phyloP scores from a whole-genome alignment of 2,888 invertebrate genomes.

The Pycnomerus fuliginosus region DNA sequence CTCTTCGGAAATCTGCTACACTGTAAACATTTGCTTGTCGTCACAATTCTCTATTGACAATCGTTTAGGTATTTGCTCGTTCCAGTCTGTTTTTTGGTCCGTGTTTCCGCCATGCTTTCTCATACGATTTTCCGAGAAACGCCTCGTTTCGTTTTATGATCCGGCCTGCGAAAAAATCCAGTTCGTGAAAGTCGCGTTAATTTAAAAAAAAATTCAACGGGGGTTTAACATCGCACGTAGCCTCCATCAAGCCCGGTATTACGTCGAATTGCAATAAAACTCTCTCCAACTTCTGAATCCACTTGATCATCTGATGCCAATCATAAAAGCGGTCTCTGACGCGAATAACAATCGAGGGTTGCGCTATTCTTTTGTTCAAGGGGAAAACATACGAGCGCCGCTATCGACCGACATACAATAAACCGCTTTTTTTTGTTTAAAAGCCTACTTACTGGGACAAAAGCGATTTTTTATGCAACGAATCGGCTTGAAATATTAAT shows the following conservation, averaged over 20 bases:
- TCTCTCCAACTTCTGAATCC: conserved; percentile 12
- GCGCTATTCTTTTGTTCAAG: conserved; percentile 37
- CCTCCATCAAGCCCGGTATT: conserved; percentile 1
- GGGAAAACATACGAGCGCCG: conserved; percentile 29
- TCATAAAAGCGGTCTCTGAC: conserved; percentile 41
- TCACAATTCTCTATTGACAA: conserved; percentile 47
- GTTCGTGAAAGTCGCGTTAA: too few species aligned
- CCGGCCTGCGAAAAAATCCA: too few species aligned
- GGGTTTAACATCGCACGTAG: too few species aligned
- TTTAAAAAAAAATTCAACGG: too few species aligned
- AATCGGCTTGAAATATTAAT: conserved; percentile 12
- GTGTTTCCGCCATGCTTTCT: conserved; percentile 30
- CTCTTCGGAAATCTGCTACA: conserved; percentile 37
- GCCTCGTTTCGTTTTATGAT: conserved; percentile 24
- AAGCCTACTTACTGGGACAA: conserved; percentile 31
- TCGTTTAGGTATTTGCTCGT: conserved; percentile 40
- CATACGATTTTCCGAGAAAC: conserved; percentile 29
- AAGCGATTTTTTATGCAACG: conserved; percentile 11
- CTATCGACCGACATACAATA: conserved; percentile 39
- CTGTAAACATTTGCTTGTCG: conserved; percentile 46
- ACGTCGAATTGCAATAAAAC: conserved; percentile 19
- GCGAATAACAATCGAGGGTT: conserved; percentile 39
- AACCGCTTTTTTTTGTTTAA: conserved; percentile 47
- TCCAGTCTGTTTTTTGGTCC: conserved; percentile 38
- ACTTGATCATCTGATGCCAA: conserved; percentile 47